These are phyloP conservation scores for Macropodus opercularis DNA, from an alignment of 2,797 vertebrate species.

Conservation along the genomic window DNA sequence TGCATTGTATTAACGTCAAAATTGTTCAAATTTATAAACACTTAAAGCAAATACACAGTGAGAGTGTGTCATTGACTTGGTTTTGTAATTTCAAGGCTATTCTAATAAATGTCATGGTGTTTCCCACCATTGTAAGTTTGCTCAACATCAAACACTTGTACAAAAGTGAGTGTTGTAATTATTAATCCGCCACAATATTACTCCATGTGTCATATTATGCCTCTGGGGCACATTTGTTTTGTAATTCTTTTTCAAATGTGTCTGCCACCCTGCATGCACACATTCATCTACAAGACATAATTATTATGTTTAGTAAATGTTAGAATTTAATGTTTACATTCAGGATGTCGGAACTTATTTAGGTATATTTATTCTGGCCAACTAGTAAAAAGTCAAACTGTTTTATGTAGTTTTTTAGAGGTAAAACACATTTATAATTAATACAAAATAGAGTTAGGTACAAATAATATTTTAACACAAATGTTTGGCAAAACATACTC, in stretches of 20 bases:
- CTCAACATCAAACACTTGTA: constrained; percentile 67
- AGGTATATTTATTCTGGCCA: constrained; percentile 30
- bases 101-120: constrained; percentile 70
- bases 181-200: constrained; percentile 64
- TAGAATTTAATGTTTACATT: constrained; percentile 59
- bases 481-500: not conserved
- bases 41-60: constrained; percentile 67
- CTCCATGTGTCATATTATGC: constrained; percentile 48
- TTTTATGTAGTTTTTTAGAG: too few relatives aligned
- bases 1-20: constrained; percentile 67
- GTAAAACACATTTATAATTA: constrained; percentile 6
- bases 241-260: constrained; percentile 51
- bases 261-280: constrained; percentile 23
- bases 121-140: constrained; percentile 55
- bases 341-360: constrained; percentile 20
- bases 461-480: constrained; percentile 2
- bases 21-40: constrained; percentile 72
- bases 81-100: constrained; percentile 77
- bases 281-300: constrained; percentile 58
- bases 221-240: constrained; percentile 64
- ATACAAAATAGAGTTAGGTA: not conserved
- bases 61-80: constrained; percentile 70
- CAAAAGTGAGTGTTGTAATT: constrained; percentile 55
- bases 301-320: constrained; percentile 61
- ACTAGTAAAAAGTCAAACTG: constrained; percentile 20